Evolutionary conservation across 2,797 vertebrate species (phyloP).

Genomic region (Danionella dracula): DNA sequence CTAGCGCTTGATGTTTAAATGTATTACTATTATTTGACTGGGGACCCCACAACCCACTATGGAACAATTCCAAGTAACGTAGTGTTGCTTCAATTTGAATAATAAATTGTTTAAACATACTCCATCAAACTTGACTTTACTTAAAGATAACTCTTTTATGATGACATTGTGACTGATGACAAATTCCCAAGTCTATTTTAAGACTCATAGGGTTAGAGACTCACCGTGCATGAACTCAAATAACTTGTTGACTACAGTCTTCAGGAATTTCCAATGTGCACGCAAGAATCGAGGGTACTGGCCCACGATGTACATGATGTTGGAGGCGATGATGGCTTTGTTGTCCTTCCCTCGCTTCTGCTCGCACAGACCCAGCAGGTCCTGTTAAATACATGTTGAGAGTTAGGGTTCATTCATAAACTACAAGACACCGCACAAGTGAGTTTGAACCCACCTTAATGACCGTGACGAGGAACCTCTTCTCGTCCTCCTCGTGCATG

Average conservation of each 20-base stretch:
- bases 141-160: background rate
- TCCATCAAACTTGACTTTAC: background rate
- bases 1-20: too few species aligned
- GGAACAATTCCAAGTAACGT: background rate
- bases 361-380: conserved; percentile 94
- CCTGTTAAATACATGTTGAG: conserved; percentile 62
- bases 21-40: too few species aligned
- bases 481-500: conserved; percentile 98
- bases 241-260: conserved; percentile 97
- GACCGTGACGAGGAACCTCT: conserved; percentile 95
- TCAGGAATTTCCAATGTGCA: conserved; percentile 98
- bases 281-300: conserved; percentile 95
- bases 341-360: conserved; percentile 98
- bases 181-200: background rate
- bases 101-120: background rate
- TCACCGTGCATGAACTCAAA: conserved; percentile 99
- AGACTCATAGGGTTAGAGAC: conserved; percentile 10
- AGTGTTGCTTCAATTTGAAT: background rate
- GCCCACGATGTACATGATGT: conserved; percentile 99
- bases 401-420: background rate
- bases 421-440: background rate
- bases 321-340: conserved; percentile 98
- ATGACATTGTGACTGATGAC: background rate
- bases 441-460: conserved; percentile 78
- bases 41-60: too few species aligned